phyloP scores from a whole-genome alignment of 2,113 vertebrate genomes.

The Notothenia coriiceps region DNA sequence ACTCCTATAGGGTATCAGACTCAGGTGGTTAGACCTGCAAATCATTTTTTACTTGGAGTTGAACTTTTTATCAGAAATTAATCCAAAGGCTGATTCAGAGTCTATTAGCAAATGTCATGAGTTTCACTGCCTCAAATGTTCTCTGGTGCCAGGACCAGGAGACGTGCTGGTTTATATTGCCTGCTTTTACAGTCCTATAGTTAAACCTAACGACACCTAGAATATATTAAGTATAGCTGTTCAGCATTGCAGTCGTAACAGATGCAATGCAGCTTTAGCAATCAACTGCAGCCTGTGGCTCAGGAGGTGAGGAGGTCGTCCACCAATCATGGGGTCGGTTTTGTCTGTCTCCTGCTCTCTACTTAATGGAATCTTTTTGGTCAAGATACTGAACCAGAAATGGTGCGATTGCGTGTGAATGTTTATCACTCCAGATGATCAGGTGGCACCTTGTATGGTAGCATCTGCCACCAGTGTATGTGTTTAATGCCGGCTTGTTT shows the following conservation, averaged over 20 bases:
- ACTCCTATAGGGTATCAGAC: conserved; percentile 29
- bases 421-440: too few species aligned
- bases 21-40: conserved; percentile 15
- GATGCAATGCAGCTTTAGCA: conserved; percentile 27
- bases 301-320: too few species aligned
- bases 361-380: too few species aligned
- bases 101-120: background rate
- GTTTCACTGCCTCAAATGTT: conserved; percentile 6
- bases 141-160: conserved; percentile 1
- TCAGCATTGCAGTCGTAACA: conserved; percentile 12
- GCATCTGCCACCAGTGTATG: too few species aligned
- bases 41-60: conserved; percentile 6
- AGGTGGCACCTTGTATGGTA: too few species aligned
- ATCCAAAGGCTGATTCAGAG: conserved; percentile 1
- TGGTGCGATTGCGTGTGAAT: too few species aligned
- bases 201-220: conserved; percentile 23
- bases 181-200: conserved; percentile 24
- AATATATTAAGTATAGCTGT: conserved; percentile 19
- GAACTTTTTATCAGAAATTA: conserved; percentile 12
- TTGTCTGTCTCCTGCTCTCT: too few species aligned
- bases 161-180: background rate
- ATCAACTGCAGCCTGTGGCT: conserved; percentile 15
- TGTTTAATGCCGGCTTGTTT: too few species aligned
- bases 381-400: too few species aligned
- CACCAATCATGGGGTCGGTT: too few species aligned